Conservation (phyloP, 2,113 vertebrate genomes). For the Polyodon spathula region DNA sequence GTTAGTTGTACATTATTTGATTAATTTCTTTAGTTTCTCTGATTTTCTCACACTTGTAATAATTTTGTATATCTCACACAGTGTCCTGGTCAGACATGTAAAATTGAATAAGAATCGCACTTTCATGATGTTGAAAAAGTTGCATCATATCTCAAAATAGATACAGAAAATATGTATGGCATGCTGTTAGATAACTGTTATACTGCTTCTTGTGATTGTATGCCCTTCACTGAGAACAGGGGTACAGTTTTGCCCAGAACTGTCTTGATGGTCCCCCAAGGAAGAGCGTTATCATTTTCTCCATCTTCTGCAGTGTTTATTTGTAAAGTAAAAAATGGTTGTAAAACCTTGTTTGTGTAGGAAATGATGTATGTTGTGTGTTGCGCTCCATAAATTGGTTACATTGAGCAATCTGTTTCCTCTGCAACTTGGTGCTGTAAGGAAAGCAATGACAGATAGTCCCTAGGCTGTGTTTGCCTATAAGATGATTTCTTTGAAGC, state of each 20-base stretch:
- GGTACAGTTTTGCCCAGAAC: background rate
- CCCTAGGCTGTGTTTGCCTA: conserved; percentile 87
- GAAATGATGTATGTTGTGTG: conserved; percentile 13
- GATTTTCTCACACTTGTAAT: background rate
- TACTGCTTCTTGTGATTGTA: too few species aligned
- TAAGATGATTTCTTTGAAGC: conserved; percentile 94
- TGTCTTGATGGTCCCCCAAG: background rate
- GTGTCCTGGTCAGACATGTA: background rate
- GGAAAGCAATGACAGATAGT: conserved; percentile 73
- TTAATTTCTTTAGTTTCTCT: background rate
- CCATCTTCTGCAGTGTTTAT: conserved; percentile 2
- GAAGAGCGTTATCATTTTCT: background rate
- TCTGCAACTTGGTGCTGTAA: conserved; percentile 53
- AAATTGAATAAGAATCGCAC: too few species aligned
- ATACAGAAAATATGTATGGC: too few species aligned
- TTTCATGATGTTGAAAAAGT: too few species aligned
- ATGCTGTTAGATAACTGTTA: too few species aligned
- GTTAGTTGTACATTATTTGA: background rate
- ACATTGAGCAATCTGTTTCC: conserved; percentile 45
- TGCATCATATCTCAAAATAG: too few species aligned
- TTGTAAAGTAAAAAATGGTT: conserved; percentile 2
- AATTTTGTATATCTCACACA: background rate
- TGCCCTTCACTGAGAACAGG: too few species aligned
- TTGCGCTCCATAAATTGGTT: conserved; percentile 49
- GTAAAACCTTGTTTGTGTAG: conserved; percentile 8